A percentile compares a stretch with the other conserved stretches of the same genome.
These are phyloP conservation scores for Oxyruncus cristatus DNA, from an alignment of 2,113 vertebrate genomes.

Conservation along the genomic window DNA sequence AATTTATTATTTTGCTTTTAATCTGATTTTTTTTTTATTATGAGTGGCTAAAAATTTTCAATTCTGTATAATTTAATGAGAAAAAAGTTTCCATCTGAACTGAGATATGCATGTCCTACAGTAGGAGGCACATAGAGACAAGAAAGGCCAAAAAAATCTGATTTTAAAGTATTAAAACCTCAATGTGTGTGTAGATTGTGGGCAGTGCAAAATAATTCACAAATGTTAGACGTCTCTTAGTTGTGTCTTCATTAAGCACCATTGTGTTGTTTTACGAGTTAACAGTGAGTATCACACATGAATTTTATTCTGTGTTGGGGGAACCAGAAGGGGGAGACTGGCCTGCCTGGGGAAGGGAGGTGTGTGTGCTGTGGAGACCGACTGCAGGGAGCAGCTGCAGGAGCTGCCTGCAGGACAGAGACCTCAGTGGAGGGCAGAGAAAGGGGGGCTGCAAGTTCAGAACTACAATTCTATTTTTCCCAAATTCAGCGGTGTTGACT, in stretches of 20 bases:
- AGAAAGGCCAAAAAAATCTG: not conserved
- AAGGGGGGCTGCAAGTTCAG: not conserved
- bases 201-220: not conserved
- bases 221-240: not conserved
- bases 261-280: not conserved
- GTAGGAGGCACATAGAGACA: not conserved
- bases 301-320: not conserved
- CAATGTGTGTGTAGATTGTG: not conserved
- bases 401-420: not conserved
- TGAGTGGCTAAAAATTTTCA: not conserved
- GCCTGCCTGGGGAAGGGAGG: not conserved
- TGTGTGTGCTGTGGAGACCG: not conserved
- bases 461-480: not conserved
- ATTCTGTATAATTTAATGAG: not conserved
- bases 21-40: not conserved
- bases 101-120: not conserved
- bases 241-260: not conserved
- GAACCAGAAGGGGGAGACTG: not conserved
- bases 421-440: not conserved
- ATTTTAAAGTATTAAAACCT: not conserved
- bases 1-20: not conserved
- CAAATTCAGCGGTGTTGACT: not conserved
- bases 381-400: not conserved
- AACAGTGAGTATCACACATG: not conserved
- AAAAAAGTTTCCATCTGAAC: not conserved